A percentile compares a stretch with the other conserved stretches of the same genome.
phyloP scores from a whole-genome alignment of 2,797 vertebrate genomes.

The Euthynnus affinis region DNA sequence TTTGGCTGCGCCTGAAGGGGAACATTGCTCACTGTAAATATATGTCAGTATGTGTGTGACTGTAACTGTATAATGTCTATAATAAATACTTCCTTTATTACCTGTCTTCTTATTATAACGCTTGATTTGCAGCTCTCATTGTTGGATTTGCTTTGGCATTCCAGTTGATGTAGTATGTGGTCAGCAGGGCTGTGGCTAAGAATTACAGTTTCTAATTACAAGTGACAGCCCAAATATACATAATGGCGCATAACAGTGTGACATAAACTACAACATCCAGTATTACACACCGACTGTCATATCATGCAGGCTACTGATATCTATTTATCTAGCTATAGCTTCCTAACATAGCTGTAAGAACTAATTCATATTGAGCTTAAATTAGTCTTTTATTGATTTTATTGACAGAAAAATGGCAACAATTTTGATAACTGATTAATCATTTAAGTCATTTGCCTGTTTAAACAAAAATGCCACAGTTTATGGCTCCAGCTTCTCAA shows the following conservation, averaged over 20 bases:
- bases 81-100: not conserved
- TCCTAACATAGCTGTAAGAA: not conserved
- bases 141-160: not conserved
- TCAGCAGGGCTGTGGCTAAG: not conserved
- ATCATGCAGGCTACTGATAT: too few relatives aligned
- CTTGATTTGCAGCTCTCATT: not conserved
- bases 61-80: not conserved
- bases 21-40: constrained; percentile 7
- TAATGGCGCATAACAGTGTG: not conserved
- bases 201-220: not conserved
- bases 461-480: too few relatives aligned
- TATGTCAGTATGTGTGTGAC: not conserved
- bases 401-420: too few relatives aligned
- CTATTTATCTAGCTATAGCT: too few relatives aligned
- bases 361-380: too few relatives aligned
- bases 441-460: too few relatives aligned
- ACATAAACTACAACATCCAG: not conserved
- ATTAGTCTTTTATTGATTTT: too few relatives aligned
- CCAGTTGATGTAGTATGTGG: not conserved
- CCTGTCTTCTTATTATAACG: not conserved
- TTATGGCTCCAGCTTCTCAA: too few relatives aligned
- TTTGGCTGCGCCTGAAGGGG: constrained; percentile 54
- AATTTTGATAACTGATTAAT: too few relatives aligned
- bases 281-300: not conserved
- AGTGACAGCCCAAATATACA: not conserved